phyloP scores from a whole-genome alignment of 2,113 vertebrate species.

The Sula dactylatra region DNA sequence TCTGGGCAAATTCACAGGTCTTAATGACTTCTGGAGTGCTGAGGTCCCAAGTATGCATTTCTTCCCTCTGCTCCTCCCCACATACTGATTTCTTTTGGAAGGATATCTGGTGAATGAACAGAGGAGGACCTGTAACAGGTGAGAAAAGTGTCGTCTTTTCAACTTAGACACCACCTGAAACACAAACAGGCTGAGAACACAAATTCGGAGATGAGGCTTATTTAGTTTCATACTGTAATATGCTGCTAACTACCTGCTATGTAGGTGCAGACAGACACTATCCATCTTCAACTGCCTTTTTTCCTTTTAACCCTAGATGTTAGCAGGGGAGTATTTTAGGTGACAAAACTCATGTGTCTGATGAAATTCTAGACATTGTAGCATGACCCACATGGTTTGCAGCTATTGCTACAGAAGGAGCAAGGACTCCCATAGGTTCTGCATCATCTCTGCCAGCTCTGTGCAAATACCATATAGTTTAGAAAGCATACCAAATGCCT shows the following conservation, averaged over 20 bases:
- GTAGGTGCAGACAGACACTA: not conserved
- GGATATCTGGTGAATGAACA: not conserved
- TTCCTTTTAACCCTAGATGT: not conserved
- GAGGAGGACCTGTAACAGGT: not conserved
- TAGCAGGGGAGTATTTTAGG: not conserved
- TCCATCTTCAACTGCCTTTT: not conserved
- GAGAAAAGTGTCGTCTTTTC: not conserved
- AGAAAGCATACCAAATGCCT: not conserved
- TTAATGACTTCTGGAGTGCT: not conserved
- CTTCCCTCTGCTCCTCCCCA: not conserved
- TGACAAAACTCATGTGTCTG: not conserved
- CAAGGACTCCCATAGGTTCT: not conserved
- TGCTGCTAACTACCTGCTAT: not conserved
- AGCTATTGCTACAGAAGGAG: not conserved
- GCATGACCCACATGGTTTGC: not conserved
- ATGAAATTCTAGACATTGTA: rapidly evolving
- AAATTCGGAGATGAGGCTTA: not conserved
- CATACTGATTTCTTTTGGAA: not conserved
- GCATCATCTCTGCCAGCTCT: not conserved
- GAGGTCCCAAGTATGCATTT: not conserved
- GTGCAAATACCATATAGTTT: not conserved
- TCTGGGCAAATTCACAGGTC: not conserved
- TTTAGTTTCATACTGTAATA: not conserved
- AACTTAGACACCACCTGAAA: not conserved
- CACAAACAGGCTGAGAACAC: not conserved